These are phyloP conservation scores for Pseudorectes ferrugineus DNA, from an alignment of 2,113 vertebrate genomes.

Conservation along the genomic window DNA sequence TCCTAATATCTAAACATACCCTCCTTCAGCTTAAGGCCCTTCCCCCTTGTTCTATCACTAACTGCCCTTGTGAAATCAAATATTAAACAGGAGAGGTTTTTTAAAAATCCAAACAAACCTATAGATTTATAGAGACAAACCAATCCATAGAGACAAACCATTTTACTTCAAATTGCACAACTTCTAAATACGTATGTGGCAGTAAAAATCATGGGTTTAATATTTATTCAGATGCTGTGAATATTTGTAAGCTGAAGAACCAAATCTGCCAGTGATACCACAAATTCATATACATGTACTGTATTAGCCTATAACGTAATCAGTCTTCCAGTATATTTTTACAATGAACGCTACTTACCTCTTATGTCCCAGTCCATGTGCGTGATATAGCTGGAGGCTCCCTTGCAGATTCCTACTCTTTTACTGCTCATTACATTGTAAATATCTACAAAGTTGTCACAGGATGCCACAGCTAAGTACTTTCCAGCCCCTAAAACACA, in stretches of 20 bases:
- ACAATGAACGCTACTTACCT: slow-evolving; percentile 73
- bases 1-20: neutral
- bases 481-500: slow-evolving; percentile 85
- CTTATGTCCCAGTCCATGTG: slow-evolving; percentile 95
- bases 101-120: neutral
- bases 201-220: neutral
- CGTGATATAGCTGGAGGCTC: slow-evolving; percentile 90
- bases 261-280: neutral
- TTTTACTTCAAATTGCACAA: neutral
- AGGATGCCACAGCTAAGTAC: slow-evolving; percentile 94
- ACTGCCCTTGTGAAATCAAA: neutral
- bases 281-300: neutral
- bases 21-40: neutral
- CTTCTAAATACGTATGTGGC: neutral
- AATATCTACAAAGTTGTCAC: slow-evolving; percentile 94
- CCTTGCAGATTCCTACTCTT: slow-evolving; percentile 93
- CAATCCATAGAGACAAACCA: neutral
- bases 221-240: neutral
- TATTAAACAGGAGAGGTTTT: neutral
- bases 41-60: neutral
- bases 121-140: neutral
- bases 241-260: neutral
- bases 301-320: neutral
- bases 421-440: slow-evolving; percentile 98
- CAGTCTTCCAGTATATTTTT: neutral